Percentiles rank a stretch among this genome's conserved stretches.
Conservation (phyloP, 2,797 vertebrate species). For the Chelon auratus region DNA sequence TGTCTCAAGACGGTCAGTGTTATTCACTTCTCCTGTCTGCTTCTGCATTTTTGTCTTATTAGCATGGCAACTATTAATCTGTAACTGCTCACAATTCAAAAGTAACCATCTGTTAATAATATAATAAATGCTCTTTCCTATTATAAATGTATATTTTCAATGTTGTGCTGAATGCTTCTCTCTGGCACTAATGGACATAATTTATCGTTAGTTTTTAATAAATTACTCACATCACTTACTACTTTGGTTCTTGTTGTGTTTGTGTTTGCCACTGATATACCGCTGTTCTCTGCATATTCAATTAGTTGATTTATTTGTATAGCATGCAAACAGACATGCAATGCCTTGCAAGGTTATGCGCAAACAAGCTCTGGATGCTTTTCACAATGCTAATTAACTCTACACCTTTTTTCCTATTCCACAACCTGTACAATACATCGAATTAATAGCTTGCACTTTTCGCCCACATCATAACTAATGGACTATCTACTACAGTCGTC, state of each 20-base stretch:
- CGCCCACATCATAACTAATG: conserved; percentile 54
- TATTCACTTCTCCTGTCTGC: too few relatives aligned
- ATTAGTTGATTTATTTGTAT: conserved; percentile 75
- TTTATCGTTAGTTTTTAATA: conserved; percentile 58
- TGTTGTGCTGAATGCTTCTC: conserved; percentile 17
- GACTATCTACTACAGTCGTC: conserved; percentile 23
- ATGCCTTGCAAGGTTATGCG: conserved; percentile 69
- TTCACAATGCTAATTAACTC: conserved; percentile 75
- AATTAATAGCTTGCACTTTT: conserved; percentile 41
- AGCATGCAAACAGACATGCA: conserved; percentile 74
- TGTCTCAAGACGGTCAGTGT: too few relatives aligned
- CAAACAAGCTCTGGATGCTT: conserved; percentile 69
- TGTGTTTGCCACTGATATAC: conserved; percentile 65
- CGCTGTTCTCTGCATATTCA: conserved; percentile 77
- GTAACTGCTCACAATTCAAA: too few relatives aligned
- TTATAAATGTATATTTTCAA: not conserved
- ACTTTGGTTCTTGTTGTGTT: conserved; percentile 65
- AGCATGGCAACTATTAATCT: too few relatives aligned
- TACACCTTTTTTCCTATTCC: conserved; percentile 35
- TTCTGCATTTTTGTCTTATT: too few relatives aligned
- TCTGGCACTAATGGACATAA: conserved; percentile 37
- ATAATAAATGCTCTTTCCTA: conserved; percentile 10
- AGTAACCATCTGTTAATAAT: not conserved
- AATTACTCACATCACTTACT: conserved; percentile 47
- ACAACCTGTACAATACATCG: conserved; percentile 21